Conservation (phyloP, 2,797 vertebrate genomes). For the Gadopsis marmoratus region DNA sequence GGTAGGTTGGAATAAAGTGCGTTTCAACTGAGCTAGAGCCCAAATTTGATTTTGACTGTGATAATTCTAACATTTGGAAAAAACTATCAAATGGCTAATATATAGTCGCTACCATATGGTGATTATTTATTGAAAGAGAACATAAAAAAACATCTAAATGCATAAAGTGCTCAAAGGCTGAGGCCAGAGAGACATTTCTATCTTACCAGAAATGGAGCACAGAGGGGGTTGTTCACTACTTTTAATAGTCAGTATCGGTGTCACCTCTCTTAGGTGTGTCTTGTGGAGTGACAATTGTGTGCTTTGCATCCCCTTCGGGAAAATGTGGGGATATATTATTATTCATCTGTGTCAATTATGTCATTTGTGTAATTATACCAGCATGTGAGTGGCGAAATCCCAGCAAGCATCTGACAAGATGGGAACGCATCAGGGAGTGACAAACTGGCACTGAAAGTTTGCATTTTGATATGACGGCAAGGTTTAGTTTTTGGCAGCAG, state of each 20-base stretch:
- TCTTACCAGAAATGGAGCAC: background rate
- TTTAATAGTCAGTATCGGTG: background rate
- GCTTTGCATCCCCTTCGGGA: slow-evolving; percentile 43
- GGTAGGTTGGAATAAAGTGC: background rate
- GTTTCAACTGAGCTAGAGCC: background rate
- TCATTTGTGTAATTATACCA: slow-evolving; percentile 68
- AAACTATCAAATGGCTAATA: background rate
- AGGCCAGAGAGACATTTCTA: background rate
- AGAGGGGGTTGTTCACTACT: slow-evolving; percentile 5
- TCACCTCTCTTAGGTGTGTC: slow-evolving; percentile 40
- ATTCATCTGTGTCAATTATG: slow-evolving; percentile 62
- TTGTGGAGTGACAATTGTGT: slow-evolving; percentile 21
- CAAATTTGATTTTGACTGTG: background rate
- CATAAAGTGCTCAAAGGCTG: too few species aligned
- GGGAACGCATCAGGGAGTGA: slow-evolving; percentile 47
- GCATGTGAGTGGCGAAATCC: slow-evolving; percentile 54
- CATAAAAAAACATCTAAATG: too few species aligned
- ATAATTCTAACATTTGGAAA: background rate
- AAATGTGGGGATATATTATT: slow-evolving; percentile 57
- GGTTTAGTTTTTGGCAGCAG: background rate
- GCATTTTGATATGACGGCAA: background rate
- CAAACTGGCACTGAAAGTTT: background rate
- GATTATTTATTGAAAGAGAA: background rate
- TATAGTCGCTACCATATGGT: background rate
- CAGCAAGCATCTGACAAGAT: slow-evolving; percentile 60